phyloP scores from a whole-genome alignment of 2,888 invertebrate species.

The Sesia apiformis region DNA sequence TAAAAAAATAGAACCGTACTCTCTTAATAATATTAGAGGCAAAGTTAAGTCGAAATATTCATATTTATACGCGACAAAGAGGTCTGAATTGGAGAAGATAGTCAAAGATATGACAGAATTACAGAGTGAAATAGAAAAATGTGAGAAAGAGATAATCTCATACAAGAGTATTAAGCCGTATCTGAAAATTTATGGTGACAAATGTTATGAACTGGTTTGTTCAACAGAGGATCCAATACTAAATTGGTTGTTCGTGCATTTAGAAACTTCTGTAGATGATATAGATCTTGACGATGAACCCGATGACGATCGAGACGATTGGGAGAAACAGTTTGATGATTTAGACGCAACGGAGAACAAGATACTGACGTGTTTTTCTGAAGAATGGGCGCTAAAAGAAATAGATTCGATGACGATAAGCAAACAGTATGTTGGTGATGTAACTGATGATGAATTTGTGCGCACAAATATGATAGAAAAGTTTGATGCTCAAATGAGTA shows the following conservation, averaged over 20 bases:
- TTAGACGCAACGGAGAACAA: slow-evolving; percentile 18
- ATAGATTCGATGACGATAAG: slow-evolving; percentile 48
- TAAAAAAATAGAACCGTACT: slow-evolving; percentile 67
- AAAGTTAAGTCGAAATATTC: slow-evolving; percentile 51
- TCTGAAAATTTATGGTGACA: slow-evolving; percentile 28
- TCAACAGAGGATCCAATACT: slow-evolving; percentile 43
- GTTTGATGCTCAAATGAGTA: slow-evolving; percentile 35
- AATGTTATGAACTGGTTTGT: slow-evolving; percentile 27
- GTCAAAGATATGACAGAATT: slow-evolving; percentile 46
- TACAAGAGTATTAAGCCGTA: slow-evolving; percentile 38
- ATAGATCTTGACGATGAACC: slow-evolving; percentile 6
- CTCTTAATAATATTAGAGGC: slow-evolving; percentile 48
- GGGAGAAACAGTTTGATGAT: slow-evolving; percentile 31
- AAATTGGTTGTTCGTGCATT: slow-evolving; percentile 46
- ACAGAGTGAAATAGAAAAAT: slow-evolving; percentile 53
- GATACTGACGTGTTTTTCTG: slow-evolving; percentile 52
- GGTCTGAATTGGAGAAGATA: slow-evolving; percentile 38
- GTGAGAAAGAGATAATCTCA: slow-evolving; percentile 44
- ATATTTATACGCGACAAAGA: slow-evolving; percentile 41
- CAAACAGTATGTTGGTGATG: slow-evolving; percentile 42
- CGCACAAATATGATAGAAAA: slow-evolving; percentile 34
- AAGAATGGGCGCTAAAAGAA: slow-evolving; percentile 41
- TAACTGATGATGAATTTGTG: slow-evolving; percentile 31
- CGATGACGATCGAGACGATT: slow-evolving; percentile 24
- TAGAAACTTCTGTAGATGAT: slow-evolving; percentile 14